Conservation (phyloP, 1,140 invertebrate genomes). For the Araneus ventricosus region DNA sequence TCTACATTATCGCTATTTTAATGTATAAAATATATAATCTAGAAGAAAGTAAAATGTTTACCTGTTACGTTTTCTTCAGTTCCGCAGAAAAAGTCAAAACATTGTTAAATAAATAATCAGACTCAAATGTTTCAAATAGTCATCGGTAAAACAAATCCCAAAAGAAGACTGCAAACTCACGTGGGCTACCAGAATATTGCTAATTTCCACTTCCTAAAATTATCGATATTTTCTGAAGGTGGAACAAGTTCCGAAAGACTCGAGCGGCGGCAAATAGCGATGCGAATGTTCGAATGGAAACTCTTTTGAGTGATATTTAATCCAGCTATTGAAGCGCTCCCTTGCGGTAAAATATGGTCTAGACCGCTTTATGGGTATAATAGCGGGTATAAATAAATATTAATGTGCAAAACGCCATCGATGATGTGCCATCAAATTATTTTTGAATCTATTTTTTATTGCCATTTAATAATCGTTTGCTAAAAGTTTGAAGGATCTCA, state of each 20-base stretch:
- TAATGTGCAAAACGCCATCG: background rate
- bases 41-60: background rate
- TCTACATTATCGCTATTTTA: no score
- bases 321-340: background rate
- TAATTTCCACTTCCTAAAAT: background rate
- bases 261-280: background rate
- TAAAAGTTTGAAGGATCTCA: background rate
- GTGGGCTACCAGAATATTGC: background rate
- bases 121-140: background rate
- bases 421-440: background rate
- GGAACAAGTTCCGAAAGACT: background rate
- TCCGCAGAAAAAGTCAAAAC: background rate
- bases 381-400: background rate
- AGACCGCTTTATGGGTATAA: background rate
- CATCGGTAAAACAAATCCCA: background rate
- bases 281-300: conserved; percentile 5
- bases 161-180: background rate
- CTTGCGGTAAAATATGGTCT: background rate
- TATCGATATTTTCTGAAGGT: background rate
- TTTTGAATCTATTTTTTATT: background rate
- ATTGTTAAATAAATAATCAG: background rate
- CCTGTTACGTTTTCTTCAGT: background rate
- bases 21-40: no score
- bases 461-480: background rate
- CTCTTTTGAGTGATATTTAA: conserved; percentile 17